A percentile compares a stretch with the other conserved stretches of the same genome.
Conservation (phyloP, 1,140 invertebrate genomes). For the Drosophila varians region DNA sequence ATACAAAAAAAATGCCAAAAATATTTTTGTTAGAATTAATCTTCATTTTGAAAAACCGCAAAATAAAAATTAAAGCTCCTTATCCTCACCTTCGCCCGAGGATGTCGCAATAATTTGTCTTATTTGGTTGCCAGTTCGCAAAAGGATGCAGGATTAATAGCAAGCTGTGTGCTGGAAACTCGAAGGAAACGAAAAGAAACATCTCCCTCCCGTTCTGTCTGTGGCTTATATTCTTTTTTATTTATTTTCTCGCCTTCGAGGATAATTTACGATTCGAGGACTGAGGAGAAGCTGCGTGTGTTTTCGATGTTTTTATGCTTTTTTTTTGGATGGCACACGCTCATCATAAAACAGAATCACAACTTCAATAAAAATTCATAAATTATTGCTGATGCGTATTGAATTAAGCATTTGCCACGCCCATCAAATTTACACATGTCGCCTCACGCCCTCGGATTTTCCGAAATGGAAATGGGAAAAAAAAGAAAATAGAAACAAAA, state of each 20-base stretch:
- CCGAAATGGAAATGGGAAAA: neutral
- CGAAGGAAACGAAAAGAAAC: neutral
- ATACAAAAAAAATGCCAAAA: too few relatives aligned
- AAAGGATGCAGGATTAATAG: neutral
- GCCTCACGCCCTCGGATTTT: constrained; percentile 1
- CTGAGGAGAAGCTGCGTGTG: neutral
- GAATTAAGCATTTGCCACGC: constrained; percentile 42
- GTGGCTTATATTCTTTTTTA: neutral
- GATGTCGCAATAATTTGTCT: neutral
- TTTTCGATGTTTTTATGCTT: neutral
- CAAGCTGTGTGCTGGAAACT: neutral
- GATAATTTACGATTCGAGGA: constrained; percentile 29
- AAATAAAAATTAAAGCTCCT: neutral
- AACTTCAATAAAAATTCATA: constrained; percentile 44
- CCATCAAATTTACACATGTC: constrained; percentile 27
- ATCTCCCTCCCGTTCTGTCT: neutral
- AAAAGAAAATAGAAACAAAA: neutral
- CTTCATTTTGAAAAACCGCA: neutral
- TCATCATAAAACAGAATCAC: constrained; percentile 7
- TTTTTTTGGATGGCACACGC: neutral
- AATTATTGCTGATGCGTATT: constrained; percentile 50
- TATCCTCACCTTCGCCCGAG: neutral
- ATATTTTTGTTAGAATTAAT: neutral
- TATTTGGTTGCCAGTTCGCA: neutral
- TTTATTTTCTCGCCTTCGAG: too few relatives aligned